Evolutionary conservation across 2,888 invertebrate species (phyloP), one percentile per base, ranked within the genome.

Genomic region (Auanema freiburgensis): DNA sequence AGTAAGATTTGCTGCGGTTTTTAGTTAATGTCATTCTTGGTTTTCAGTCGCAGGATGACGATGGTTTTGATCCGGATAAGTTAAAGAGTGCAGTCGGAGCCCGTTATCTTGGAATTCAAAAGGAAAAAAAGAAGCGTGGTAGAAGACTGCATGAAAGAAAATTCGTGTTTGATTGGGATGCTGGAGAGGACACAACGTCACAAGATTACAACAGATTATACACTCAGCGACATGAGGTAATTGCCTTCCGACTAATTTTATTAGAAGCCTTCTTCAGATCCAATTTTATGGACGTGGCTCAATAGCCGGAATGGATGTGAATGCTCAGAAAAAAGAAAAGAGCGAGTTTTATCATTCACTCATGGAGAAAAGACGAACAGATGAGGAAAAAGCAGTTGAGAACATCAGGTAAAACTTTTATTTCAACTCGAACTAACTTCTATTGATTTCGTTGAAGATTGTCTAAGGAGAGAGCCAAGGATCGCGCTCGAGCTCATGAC

Each of bases 91-190:
- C 81, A 12, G 78, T 80, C 46, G 76, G 71, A 44, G 63, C 68
- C 41, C 66, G 80, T 18, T 81, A 81, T 62, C 58, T 81, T 8
- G 81, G 81, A 69, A 62, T 72, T 44, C 67, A 67, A 23, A 75
- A 66, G 79, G 85, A 83, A 73, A 95, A 14, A 87, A 72, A 69
- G 43, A 76, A 76, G 59, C 57, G 96, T 63, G 92, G 95, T 0
- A 88, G 98, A 18, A 88, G 97, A 67, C 86, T 98, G 49, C 98
- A 98, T 86, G 98, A 99, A 84, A 88, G 97, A 16, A 99, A 99
- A 86, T 99, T 99, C 87, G 97, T 99, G 0, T 99, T 99, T 85
- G 98, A 99, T 86, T 99, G 98, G 98, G 98, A 99, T 86, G 95
- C 94, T 0, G 91, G 92, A 0, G 98, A 99, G 85, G 98, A 99